Conservation (phyloP, 2,888 invertebrate genomes). For the Monopis laevigella region DNA sequence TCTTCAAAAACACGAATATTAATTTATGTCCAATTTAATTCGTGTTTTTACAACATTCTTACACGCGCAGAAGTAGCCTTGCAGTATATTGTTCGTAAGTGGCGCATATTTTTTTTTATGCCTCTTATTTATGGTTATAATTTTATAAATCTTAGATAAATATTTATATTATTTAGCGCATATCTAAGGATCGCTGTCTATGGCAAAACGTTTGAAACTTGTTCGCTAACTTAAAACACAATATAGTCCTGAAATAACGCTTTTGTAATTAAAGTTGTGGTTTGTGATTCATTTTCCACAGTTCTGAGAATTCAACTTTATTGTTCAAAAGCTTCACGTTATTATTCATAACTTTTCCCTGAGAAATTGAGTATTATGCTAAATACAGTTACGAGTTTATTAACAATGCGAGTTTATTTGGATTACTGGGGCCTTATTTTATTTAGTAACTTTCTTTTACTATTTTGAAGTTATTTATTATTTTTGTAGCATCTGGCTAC, state of each 20-base stretch:
- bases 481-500: no score
- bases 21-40: no score
- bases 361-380: conserved; percentile 2
- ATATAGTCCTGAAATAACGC: conserved; percentile 10
- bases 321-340: not conserved
- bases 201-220: conserved; percentile 7
- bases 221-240: not conserved
- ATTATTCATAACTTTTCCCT: conserved; percentile 6
- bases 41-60: no score
- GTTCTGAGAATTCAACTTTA: not conserved
- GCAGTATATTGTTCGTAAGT: no score
- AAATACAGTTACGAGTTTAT: conserved; percentile 1
- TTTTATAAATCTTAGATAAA: not conserved
- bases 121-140: not conserved
- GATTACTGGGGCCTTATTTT: no score
- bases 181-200: no score
- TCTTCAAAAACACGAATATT: no score
- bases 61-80: no score
- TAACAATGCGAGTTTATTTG: no score
- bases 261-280: conserved; percentile 10
- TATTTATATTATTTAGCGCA: no score
- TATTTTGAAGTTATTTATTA: no score
- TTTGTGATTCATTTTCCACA: conserved; percentile 7
- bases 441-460: no score
- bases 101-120: not conserved